Percentiles rank a stretch among this genome's conserved stretches.
Conservation (phyloP, 1,140 invertebrate species). For the Cydia splendana region DNA sequence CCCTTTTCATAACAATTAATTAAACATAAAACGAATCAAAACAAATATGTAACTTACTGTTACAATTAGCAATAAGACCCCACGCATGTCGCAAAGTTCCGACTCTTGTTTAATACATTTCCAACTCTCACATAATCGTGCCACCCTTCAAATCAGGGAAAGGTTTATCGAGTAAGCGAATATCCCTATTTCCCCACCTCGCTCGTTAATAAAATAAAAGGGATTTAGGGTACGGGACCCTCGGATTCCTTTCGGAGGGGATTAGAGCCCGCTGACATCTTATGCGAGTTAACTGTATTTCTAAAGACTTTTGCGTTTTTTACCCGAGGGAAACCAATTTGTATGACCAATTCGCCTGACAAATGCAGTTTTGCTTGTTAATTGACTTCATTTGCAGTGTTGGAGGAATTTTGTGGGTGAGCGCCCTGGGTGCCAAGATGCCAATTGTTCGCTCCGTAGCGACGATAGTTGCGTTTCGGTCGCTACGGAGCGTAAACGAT, state of each 20-base stretch:
- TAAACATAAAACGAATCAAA: background rate
- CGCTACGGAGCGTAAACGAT: no score
- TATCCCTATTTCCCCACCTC: constrained; percentile 28
- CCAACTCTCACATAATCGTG: constrained; percentile 1
- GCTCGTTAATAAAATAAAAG: constrained; percentile 36
- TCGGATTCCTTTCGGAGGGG: constrained; percentile 7
- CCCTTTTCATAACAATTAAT: background rate
- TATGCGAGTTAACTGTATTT: constrained; percentile 18
- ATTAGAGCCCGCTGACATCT: constrained; percentile 14
- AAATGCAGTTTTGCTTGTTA: constrained; percentile 18
- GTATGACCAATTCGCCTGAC: constrained; percentile 9
- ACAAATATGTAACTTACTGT: background rate
- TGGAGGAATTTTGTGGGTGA: background rate
- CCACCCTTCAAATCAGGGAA: constrained; percentile 9
- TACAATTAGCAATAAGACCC: background rate
- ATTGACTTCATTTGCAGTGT: constrained; percentile 1
- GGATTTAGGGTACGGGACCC: constrained; percentile 25
- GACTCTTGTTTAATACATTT: background rate
- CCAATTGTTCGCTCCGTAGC: no score
- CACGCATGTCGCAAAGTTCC: background rate
- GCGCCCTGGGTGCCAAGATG: no score
- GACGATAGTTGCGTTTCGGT: no score
- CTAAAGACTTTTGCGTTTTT: constrained; percentile 9
- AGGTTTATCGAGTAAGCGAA: constrained; percentile 26
- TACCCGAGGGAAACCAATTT: background rate